Evolutionary conservation across 2,888 invertebrate species (phyloP).

Genomic region (Ptychoptera contaminata): DNA sequence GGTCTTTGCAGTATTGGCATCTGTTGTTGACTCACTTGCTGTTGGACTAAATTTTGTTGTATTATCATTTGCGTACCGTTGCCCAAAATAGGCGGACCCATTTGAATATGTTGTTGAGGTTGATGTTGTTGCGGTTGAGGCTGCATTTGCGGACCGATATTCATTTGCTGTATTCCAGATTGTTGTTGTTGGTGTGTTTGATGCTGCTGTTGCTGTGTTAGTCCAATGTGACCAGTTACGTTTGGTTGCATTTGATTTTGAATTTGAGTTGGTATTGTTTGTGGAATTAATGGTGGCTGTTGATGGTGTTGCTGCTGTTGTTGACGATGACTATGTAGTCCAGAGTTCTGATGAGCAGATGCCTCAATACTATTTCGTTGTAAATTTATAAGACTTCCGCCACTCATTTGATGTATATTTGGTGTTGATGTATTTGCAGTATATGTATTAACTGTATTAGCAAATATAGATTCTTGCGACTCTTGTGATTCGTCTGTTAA

Average conservation of each 20-base stretch:
- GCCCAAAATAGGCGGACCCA: background rate
- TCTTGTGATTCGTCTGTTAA: conserved; percentile 67
- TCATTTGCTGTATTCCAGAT: conserved; percentile 1
- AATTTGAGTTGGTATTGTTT: no score
- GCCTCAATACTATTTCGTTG: no score
- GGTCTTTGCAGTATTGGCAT: conserved; percentile 2
- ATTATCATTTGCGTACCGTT: no score
- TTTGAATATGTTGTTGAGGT: conserved; percentile 3
- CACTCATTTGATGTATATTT: conserved; percentile 22
- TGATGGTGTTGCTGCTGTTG: no score
- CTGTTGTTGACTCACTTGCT: conserved; percentile 4
- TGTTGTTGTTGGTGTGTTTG: background rate
- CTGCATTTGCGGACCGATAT: background rate
- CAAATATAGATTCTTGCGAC: conserved; percentile 51
- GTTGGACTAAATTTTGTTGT: background rate
- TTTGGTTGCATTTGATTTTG: background rate
- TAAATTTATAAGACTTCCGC: background rate
- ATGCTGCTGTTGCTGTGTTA: background rate
- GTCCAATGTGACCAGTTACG: background rate
- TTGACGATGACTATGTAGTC: no score
- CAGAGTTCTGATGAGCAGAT: no score
- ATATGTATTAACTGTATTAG: background rate
- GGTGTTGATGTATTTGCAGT: conserved; percentile 26
- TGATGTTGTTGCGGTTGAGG: conserved; percentile 1
- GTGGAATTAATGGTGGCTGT: no score